phyloP scores from a whole-genome alignment of 1,140 invertebrate genomes.

The Harpegnathos saltator region DNA sequence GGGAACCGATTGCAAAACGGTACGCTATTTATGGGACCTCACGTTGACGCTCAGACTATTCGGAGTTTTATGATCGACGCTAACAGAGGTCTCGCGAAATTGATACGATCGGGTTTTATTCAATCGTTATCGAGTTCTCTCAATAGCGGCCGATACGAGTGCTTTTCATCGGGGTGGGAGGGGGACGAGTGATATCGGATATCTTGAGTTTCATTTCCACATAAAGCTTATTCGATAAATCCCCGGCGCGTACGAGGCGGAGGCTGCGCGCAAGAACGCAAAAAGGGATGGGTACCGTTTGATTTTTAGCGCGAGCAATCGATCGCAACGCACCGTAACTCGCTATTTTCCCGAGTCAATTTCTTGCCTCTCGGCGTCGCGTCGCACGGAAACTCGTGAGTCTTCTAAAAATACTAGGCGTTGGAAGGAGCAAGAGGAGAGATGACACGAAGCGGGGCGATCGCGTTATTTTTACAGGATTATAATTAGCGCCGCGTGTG shows the following conservation, averaged over 20 bases:
- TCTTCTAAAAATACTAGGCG: neutral
- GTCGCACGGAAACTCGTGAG: neutral
- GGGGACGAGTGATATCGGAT: no score
- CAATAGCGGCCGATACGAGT: conserved; percentile 34
- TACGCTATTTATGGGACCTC: conserved; percentile 29
- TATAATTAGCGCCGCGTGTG: conserved; percentile 14
- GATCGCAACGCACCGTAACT: conserved; percentile 35
- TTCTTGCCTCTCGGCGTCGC: neutral
- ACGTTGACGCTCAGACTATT: conserved; percentile 15
- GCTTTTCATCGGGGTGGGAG: conserved; percentile 45
- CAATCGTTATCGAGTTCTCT: conserved; percentile 58
- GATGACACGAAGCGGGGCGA: neutral
- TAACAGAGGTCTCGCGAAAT: conserved; percentile 44
- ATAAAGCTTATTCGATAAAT: conserved; percentile 57
- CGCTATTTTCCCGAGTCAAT: conserved; percentile 32
- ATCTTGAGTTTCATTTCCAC: conserved; percentile 61
- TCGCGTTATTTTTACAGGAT: conserved; percentile 33
- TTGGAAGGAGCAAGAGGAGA: neutral
- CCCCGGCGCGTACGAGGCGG: neutral
- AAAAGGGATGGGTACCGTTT: conserved; percentile 28
- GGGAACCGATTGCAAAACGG: neutral
- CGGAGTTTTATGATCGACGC: conserved; percentile 50
- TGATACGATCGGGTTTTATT: conserved; percentile 59
- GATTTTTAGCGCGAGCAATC: conserved; percentile 40
- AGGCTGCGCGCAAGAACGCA: neutral